Percentiles rank a stretch among this genome's conserved stretches.
These are phyloP conservation scores for Temnothorax curvispinosus DNA, from an alignment of 1,140 invertebrate species.

Conservation along the genomic window DNA sequence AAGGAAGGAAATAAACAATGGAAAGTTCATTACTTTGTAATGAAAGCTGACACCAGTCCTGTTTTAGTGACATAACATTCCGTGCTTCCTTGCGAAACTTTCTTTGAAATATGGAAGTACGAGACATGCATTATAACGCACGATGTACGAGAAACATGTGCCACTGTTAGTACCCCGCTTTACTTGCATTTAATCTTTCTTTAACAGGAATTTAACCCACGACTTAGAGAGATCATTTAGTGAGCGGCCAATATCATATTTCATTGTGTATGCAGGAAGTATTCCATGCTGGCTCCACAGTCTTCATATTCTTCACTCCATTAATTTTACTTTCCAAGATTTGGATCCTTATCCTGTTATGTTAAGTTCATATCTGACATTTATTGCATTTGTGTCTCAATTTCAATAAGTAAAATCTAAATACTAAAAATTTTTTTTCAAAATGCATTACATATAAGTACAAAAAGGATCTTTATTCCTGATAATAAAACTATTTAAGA, in stretches of 20 bases:
- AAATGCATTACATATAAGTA: not conserved
- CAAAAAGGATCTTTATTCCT: not conserved
- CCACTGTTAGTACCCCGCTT: not conserved
- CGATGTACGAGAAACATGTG: not conserved
- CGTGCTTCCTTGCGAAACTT: not conserved
- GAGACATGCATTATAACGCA: not conserved
- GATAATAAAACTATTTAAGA: slow-evolving; percentile 6
- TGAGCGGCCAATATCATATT: not conserved
- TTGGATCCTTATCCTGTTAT: slow-evolving; percentile 5
- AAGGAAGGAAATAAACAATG: slow-evolving; percentile 49
- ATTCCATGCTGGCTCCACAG: not conserved
- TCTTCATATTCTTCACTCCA: not conserved
- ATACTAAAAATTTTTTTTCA: not conserved
- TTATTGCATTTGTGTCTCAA: not conserved
- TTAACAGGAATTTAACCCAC: not conserved
- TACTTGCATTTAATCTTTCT: slow-evolving; percentile 27
- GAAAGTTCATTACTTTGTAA: slow-evolving; percentile 50
- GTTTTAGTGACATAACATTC: slow-evolving; percentile 17
- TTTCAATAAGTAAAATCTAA: not conserved
- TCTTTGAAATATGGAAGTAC: not conserved
- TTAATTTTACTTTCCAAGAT: slow-evolving; percentile 31
- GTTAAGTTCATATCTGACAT: not conserved
- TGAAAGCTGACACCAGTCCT: slow-evolving; percentile 4
- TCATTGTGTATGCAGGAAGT: slow-evolving; percentile 4
- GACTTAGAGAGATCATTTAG: not conserved